phyloP scores from a whole-genome alignment of 1,140 invertebrate species.

The Rhyzopertha dominica region DNA sequence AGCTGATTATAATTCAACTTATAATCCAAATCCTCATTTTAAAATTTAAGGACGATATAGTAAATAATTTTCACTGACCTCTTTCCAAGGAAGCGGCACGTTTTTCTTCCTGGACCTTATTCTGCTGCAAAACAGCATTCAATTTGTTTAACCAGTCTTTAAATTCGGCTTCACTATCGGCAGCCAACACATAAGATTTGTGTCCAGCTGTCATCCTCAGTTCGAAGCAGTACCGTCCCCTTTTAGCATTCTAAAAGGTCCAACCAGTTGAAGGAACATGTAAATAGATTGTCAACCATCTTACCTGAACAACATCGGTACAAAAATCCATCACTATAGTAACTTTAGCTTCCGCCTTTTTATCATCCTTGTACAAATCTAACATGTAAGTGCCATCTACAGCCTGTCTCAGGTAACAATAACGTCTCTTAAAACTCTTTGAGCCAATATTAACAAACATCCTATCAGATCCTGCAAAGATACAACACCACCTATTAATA shows the following conservation, averaged over 20 bases:
- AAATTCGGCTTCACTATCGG: slow-evolving; percentile 79
- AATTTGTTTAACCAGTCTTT: slow-evolving; percentile 78
- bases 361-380: slow-evolving; percentile 90
- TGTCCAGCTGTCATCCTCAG: slow-evolving; percentile 75
- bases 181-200: slow-evolving; percentile 79
- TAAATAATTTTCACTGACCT: slow-evolving; percentile 37
- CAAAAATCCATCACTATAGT: slow-evolving; percentile 93
- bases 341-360: slow-evolving; percentile 81
- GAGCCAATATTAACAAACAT: slow-evolving; percentile 82
- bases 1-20: no score
- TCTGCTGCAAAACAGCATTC: slow-evolving; percentile 67
- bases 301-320: slow-evolving; percentile 76
- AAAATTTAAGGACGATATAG: not conserved
- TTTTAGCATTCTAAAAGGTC: slow-evolving; percentile 71
- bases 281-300: not conserved
- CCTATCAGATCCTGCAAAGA: slow-evolving; percentile 57
- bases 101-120: slow-evolving; percentile 69
- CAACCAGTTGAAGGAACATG: not conserved
- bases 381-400: slow-evolving; percentile 86
- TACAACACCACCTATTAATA: not conserved
- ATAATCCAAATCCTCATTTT: no score
- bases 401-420: slow-evolving; percentile 82
- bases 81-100: slow-evolving; percentile 59
- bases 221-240: slow-evolving; percentile 84
- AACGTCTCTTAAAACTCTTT: slow-evolving; percentile 86